A percentile compares a stretch with the other conserved stretches of the same genome.
Evolutionary conservation across 1,140 invertebrate genomes (phyloP).

Genomic region (Popillia japonica): DNA sequence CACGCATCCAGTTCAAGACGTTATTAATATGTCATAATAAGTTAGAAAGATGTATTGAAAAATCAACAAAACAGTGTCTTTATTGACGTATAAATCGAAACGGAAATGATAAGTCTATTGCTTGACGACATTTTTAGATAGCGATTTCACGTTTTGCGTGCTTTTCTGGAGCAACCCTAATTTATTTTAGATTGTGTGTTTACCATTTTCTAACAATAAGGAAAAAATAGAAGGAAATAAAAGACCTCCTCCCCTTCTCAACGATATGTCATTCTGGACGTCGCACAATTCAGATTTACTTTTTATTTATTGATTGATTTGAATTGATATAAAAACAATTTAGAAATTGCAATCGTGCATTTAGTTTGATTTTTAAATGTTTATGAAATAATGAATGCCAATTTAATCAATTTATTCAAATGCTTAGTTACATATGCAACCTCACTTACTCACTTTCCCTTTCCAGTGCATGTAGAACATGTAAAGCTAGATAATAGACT

Average conservation of each 20-base stretch:
- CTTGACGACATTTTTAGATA: slow-evolving; percentile 25
- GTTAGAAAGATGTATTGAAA: slow-evolving; percentile 34
- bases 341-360: no score
- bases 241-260: no score
- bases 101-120: slow-evolving; percentile 24
- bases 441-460: no score
- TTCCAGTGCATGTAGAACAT: no score
- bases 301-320: no score
- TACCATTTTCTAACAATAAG: neutral
- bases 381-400: no score
- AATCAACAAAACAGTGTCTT: slow-evolving; percentile 31
- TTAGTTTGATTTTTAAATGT: no score
- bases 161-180: neutral
- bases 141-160: slow-evolving; percentile 7
- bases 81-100: slow-evolving; percentile 13
- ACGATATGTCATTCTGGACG: neutral
- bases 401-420: no score
- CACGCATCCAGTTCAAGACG: slow-evolving; percentile 12
- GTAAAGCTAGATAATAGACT: no score
- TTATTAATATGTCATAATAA: slow-evolving; percentile 35
- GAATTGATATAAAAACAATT: no score
- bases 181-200: neutral
- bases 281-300: no score
- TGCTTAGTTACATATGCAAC: no score
- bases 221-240: neutral